These are phyloP conservation scores for Anneissia japonica DNA, from an alignment of 35 echinoderm and acorn worm species.

Conservation along the genomic window DNA sequence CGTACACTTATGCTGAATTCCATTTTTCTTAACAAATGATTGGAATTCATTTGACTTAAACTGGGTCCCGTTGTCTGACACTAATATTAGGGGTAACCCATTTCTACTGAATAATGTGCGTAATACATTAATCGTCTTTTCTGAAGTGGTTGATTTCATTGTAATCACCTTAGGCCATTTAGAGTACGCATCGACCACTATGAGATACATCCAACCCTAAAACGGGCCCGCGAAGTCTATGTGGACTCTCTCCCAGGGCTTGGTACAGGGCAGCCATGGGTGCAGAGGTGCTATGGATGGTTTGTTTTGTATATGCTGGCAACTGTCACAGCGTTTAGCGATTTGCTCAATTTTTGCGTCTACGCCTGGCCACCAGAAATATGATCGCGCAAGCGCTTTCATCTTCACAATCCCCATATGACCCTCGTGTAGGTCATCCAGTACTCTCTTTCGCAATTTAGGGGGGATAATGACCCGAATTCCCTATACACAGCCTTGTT, in stretches of 20 bases:
- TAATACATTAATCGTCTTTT: conserved; percentile 27
- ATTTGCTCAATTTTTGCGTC: conserved; percentile 43
- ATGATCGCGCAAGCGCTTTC: conserved; percentile 33
- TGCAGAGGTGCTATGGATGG: conserved; percentile 30
- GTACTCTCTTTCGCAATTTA: conserved; percentile 12
- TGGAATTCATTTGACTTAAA: conserved; percentile 46
- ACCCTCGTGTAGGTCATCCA: conserved; percentile 41
- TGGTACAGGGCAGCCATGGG: conserved; percentile 46
- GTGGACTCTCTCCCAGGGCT: conserved; percentile 33
- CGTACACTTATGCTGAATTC: too few species aligned
- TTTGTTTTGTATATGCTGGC: conserved; percentile 39
- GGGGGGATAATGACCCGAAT: conserved; percentile 18
- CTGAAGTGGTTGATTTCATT: conserved; percentile 28
- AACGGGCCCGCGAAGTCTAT: conserved; percentile 53
- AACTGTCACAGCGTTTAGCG: conserved; percentile 21
- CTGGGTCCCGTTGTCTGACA: conserved; percentile 49
- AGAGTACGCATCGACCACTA: conserved; percentile 31
- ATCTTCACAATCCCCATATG: conserved; percentile 48
- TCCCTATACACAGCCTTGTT: conserved; percentile 25
- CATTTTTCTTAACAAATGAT: too few species aligned
- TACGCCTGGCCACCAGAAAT: conserved; percentile 51
- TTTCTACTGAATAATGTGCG: conserved; percentile 25
- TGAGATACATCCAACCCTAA: conserved; percentile 37
- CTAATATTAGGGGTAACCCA: conserved; percentile 47
- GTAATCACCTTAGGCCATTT: conserved; percentile 48